Evolutionary conservation across 2,113 vertebrate species (phyloP), one percentile per base, ranked within the genome.

Genomic region (Pipa parva): DNA sequence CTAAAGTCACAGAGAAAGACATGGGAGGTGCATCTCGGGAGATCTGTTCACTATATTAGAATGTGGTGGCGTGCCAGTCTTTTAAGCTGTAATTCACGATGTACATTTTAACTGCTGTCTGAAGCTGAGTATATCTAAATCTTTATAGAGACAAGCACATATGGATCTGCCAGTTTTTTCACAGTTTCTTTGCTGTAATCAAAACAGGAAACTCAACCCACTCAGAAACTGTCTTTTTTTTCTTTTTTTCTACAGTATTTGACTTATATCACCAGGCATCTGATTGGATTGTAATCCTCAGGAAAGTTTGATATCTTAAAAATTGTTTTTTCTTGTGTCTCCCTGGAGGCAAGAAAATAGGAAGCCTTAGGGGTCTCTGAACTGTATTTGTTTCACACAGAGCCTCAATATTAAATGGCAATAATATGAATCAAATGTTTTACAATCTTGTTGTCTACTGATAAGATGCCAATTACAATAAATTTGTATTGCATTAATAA

Each of bases 331-430:
- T 56, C 27, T 2, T 36, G 52, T 65, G 48, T 51, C 1, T 4
- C 13, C 18, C 20, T 2, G 0, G 0, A 37, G 28, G 29, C 29
- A 60, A 7, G 1, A 46, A 59, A 50, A 1, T 36, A 66, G 51
- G 9, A 46, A 42, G 13, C 50, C 4, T 0, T 0, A 37, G 71
- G 39, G 29, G n/a, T 39, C 71, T 0, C 0, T 48, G 36, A 25
- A 2, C 51, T 13, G 29, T 45, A 31, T 48, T 0, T 1, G 18
- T 46, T 25, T 7, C 21, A 6, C 17, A 59, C 50, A 28, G 61
- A 75, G 51, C 60, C 31, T 22, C 3, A 68, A 10, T 42, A 59
- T 29, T 26, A 51, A 37, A 42, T 55, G 69, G 55, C 25, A 39
- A 3, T 5, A 7, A 0, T 51, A 46, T 60, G 45, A 71, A 59